A percentile compares a stretch with the other conserved stretches of the same genome.
Conservation (phyloP, 2,113 vertebrate genomes). For the Eurypyga helias region DNA sequence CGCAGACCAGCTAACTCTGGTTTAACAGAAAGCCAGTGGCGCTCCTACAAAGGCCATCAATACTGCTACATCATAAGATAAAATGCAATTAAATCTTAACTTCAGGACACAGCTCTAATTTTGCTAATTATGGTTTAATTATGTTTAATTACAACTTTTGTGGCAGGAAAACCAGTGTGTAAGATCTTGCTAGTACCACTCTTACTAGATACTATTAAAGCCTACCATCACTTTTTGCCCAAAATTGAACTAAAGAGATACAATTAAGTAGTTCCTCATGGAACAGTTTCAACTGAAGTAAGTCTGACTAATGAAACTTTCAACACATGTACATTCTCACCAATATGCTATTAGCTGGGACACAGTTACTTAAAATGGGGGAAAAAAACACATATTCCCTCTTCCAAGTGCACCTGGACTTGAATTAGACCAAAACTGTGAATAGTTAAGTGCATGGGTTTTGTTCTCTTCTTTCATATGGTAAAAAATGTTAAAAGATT, state of each 20-base stretch:
- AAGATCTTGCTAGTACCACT: background rate
- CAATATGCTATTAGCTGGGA: background rate
- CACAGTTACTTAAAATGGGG: background rate
- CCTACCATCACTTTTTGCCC: background rate
- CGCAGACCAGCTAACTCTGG: background rate
- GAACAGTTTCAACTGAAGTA: background rate
- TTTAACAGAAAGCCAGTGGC: background rate
- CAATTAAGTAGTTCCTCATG: background rate
- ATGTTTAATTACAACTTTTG: background rate
- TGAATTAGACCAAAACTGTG: background rate
- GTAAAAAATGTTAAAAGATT: background rate
- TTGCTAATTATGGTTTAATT: background rate
- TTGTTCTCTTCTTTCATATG: background rate
- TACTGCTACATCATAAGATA: background rate
- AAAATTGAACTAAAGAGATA: background rate
- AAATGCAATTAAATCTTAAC: background rate
- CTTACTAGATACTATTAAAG: background rate
- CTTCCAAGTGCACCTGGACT: background rate
- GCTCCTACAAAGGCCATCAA: background rate
- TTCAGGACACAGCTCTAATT: background rate
- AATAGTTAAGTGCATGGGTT: fast-evolving
- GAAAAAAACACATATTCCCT: background rate
- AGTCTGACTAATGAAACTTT: background rate
- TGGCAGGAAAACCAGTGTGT: background rate
- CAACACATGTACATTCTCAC: background rate